These are phyloP conservation scores for Macrotis lagotis DNA, from an alignment of 2,113 vertebrate genomes.

Conservation along the genomic window DNA sequence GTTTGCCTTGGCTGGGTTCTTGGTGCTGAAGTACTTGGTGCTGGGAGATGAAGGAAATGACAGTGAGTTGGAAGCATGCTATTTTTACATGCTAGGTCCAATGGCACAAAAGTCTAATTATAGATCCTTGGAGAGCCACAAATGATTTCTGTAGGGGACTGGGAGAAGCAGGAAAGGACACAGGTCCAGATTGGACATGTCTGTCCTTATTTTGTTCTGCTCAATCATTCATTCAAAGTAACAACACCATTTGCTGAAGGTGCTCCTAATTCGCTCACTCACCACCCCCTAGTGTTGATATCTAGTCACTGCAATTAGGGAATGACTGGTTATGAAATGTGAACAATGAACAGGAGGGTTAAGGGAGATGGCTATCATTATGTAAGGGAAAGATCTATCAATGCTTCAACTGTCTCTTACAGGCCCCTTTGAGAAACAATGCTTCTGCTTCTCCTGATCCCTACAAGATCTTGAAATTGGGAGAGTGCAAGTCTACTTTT, in stretches of 20 bases:
- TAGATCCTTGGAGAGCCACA: background rate
- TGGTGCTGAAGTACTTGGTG: slow-evolving; percentile 21
- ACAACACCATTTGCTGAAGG: slow-evolving; percentile 53
- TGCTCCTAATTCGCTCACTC: background rate
- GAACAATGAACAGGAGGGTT: background rate
- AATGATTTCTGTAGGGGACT: background rate
- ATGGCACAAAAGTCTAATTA: background rate
- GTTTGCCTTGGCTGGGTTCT: background rate
- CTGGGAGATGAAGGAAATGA: background rate
- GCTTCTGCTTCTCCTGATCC: background rate
- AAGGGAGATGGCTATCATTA: background rate
- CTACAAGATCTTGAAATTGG: background rate
- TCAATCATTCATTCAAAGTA: slow-evolving; percentile 39
- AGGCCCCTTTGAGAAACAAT: background rate
- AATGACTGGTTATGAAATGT: background rate
- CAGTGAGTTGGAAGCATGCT: background rate
- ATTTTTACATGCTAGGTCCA: background rate
- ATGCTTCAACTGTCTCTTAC: background rate
- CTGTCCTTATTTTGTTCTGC: background rate
- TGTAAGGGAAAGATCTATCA: background rate
- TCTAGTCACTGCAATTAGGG: background rate
- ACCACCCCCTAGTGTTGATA: slow-evolving; percentile 54
- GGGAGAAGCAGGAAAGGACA: background rate
- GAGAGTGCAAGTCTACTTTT: background rate
- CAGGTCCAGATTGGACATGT: background rate